phyloP scores from a whole-genome alignment of 2,888 invertebrate genomes.

The Eudasyphora cyanicolor region DNA sequence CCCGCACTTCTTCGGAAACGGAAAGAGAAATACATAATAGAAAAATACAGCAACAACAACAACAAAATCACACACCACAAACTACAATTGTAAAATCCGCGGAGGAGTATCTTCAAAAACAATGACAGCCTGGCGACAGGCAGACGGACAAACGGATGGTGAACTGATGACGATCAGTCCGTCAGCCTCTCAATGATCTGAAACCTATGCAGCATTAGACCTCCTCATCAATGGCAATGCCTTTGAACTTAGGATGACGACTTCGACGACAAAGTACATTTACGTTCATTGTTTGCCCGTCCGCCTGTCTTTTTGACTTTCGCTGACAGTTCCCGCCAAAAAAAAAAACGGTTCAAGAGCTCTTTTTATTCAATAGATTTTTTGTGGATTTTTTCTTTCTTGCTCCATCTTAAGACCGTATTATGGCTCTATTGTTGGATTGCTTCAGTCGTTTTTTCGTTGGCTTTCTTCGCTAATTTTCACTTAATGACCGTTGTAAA shows the following conservation, averaged over 20 bases:
- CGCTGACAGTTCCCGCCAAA: constrained; percentile 41
- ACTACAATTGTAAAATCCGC: background rate
- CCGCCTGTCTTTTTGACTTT: constrained; percentile 14
- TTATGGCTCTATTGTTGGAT: constrained; percentile 42
- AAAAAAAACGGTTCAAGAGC: background rate
- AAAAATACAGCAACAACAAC: background rate
- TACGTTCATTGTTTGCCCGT: background rate
- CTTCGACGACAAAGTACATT: background rate
- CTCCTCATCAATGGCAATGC: constrained; percentile 9
- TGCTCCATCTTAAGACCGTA: background rate
- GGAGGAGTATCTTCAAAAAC: background rate
- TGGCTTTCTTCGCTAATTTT: constrained; percentile 72
- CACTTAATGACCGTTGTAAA: constrained; percentile 74
- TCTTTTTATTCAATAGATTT: constrained; percentile 16
- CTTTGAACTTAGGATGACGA: constrained; percentile 19
- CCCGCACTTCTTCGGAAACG: background rate
- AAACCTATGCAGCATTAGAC: background rate
- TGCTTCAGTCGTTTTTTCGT: constrained; percentile 36
- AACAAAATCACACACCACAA: background rate
- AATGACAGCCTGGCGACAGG: background rate
- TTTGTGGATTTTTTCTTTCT: background rate
- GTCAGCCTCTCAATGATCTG: constrained; percentile 1
- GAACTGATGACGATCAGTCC: background rate
- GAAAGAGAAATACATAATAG: background rate
- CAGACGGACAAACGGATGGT: background rate